Conservation (phyloP, 1,140 invertebrate genomes). For the Drosophila orosa region DNA sequence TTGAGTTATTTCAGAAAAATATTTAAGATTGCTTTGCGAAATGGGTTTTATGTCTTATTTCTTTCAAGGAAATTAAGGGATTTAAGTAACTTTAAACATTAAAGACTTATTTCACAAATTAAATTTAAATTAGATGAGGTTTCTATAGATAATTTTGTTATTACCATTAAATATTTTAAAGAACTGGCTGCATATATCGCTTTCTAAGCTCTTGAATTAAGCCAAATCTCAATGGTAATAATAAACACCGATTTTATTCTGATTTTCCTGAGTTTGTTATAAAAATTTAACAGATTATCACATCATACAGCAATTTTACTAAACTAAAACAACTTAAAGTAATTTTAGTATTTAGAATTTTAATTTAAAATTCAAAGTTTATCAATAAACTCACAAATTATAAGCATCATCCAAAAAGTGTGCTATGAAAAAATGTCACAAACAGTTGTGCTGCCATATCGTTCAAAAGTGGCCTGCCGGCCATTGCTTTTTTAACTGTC, state of each 20-base stretch:
- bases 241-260: not conserved
- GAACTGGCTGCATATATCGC: too few species aligned
- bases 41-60: not conserved
- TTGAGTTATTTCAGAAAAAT: not conserved
- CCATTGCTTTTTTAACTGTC: not conserved
- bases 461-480: not conserved
- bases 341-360: not conserved
- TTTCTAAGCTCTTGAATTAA: too few species aligned
- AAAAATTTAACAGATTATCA: not conserved
- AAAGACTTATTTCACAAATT: too few species aligned
- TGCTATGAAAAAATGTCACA: not conserved
- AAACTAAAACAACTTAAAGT: not conserved
- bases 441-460: not conserved
- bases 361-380: not conserved
- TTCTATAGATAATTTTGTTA: too few species aligned
- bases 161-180: too few species aligned
- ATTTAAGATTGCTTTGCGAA: too few species aligned
- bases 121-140: too few species aligned
- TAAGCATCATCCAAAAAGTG: not conserved
- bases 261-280: not conserved
- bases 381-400: not conserved
- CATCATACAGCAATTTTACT: not conserved
- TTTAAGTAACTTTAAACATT: not conserved
- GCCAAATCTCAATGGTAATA: too few species aligned
- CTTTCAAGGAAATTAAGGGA: not conserved